These are phyloP conservation scores for Apotomis turbidana DNA, from an alignment of 2,888 invertebrate genomes.

Conservation along the genomic window DNA sequence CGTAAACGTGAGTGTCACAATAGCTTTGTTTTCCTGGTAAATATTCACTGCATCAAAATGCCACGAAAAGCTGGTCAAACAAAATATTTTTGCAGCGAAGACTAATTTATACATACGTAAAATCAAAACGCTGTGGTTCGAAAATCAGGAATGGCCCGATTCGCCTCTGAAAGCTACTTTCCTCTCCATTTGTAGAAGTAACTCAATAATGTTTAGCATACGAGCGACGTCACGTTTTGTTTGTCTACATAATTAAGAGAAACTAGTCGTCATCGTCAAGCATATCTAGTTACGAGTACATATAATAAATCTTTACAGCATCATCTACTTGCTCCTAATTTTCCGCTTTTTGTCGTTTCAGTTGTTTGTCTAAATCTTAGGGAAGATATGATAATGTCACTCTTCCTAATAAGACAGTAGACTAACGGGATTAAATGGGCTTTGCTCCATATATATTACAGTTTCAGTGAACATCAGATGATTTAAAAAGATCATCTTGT, in stretches of 20 bases:
- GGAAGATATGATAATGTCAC: constrained; percentile 60
- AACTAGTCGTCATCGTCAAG: constrained; percentile 67
- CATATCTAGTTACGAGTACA: constrained; percentile 64
- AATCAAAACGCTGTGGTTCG: background rate
- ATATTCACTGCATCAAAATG: no score
- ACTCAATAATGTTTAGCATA: constrained; percentile 61
- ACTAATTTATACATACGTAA: no score
- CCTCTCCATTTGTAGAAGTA: constrained; percentile 51
- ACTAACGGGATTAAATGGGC: constrained; percentile 26
- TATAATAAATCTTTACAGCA: constrained; percentile 47
- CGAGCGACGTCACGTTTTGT: constrained; percentile 65
- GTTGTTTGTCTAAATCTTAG: constrained; percentile 57
- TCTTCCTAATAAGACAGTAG: constrained; percentile 40
- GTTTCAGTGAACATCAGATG: background rate
- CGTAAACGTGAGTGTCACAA: no score
- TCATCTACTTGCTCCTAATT: constrained; percentile 2
- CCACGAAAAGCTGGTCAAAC: no score
- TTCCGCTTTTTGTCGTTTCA: constrained; percentile 51
- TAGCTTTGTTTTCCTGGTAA: no score
- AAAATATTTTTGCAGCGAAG: no score
- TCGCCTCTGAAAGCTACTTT: constrained; percentile 37
- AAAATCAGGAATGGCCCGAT: background rate
- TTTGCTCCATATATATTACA: constrained; percentile 7
- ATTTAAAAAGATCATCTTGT: no score
- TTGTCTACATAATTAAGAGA: constrained; percentile 67